phyloP scores from a whole-genome alignment of 2,888 invertebrate genomes.

The Plusia festucae region DNA sequence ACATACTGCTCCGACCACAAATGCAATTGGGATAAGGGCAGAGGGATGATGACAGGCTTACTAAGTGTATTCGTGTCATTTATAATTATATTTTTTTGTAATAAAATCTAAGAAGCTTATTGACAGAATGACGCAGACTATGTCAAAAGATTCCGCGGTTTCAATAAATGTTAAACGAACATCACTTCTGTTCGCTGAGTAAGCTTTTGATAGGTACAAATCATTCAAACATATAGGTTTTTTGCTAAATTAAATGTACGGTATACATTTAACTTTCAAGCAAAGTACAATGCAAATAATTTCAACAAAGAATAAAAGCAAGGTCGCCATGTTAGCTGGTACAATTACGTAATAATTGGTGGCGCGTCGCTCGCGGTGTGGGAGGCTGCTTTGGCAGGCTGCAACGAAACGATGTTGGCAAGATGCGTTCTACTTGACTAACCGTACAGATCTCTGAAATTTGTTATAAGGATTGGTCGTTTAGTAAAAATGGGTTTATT shows the following conservation, averaged over 20 bases:
- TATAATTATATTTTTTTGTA: slow-evolving; percentile 4
- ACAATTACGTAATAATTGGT: slow-evolving; percentile 54
- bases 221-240: no score
- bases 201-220: neutral
- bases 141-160: neutral
- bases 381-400: slow-evolving; percentile 42
- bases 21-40: no score
- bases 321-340: slow-evolving; percentile 46
- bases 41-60: no score
- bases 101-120: neutral
- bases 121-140: neutral
- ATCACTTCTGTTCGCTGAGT: neutral
- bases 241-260: slow-evolving; percentile 6
- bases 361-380: slow-evolving; percentile 44
- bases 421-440: slow-evolving; percentile 47
- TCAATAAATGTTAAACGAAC: neutral
- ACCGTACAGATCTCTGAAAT: slow-evolving; percentile 17
- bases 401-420: slow-evolving; percentile 42
- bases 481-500: neutral
- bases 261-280: slow-evolving; percentile 14
- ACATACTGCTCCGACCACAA: no score
- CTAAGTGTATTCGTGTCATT: neutral
- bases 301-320: slow-evolving; percentile 49
- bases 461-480: neutral
- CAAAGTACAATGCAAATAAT: slow-evolving; percentile 26